Base-by-base conservation (phyloP, 2,888 invertebrate species). In the Drosophila kanekoi region DNA sequence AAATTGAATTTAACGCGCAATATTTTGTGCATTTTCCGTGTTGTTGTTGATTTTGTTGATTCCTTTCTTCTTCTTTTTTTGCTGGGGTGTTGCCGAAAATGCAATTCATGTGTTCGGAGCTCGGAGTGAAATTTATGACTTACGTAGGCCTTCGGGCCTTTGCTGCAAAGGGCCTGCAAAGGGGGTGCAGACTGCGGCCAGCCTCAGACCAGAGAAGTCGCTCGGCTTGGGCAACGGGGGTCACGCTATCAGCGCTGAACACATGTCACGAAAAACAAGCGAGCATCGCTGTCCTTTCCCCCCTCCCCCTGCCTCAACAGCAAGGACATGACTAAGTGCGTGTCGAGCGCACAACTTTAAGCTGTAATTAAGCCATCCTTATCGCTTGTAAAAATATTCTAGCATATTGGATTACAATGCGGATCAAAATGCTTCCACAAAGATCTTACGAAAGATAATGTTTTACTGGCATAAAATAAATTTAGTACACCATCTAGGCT, bases 1-100 rank as follows among this genome's bases (percentile, higher is more conserved):
- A 91, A 91, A 91, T 91, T 91, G 85, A 91, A 91, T 91, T 91
- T 90, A 90, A 90, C 90, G 90, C 90, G 86, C 87, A 91, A 90
- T 89, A 90, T 90, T 90, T 79, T 84, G 76, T 86, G 88, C 88
- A 88, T 86, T 86, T 86, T 81, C 81, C 76, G 64, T 81, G 77
- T 67, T 62, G 38, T 54, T 54, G 54, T 37, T 66, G 14, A 23
- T 23, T 23, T 44, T 53, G 38, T 45, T 53, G 38, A 60, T 44
- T 53, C 9, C 40, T 16, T 47, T 49, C 64, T 62, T 44, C 51
- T 13, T 43, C 16, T 44, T 45, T 68, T 16, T 49, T 40, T 64
- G 20, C 32, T 51, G 65, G 76, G 73, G 72, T 81, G 83, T 71
- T 81, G 76, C 74, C 69, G 76, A 79, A 80, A 86, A 88, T 87